Conservation (phyloP, 2,797 vertebrate genomes). For the Mallotus villosus region DNA sequence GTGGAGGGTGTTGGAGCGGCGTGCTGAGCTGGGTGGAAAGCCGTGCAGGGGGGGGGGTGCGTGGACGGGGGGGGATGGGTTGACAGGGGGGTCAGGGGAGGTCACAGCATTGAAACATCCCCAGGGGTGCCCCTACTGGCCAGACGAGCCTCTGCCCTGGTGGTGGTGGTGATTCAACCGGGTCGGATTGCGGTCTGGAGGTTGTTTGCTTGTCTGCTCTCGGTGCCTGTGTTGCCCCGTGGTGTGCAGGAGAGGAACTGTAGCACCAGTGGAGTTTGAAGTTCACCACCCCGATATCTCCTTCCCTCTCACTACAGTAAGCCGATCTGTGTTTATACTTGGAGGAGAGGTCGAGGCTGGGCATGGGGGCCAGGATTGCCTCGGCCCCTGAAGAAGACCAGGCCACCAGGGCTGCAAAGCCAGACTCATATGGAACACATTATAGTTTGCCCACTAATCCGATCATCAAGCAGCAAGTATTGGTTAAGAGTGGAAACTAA, state of each 20-base stretch:
- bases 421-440: constrained; percentile 14
- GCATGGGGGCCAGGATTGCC: neutral
- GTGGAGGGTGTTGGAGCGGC: constrained; percentile 11
- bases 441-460: constrained; percentile 24
- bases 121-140: no score
- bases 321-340: constrained; percentile 22
- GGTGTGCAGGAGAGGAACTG: no score
- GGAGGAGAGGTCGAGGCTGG: neutral
- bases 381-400: no score
- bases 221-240: no score
- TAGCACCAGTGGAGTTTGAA: no score
- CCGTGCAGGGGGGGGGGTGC: neutral
- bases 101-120: no score
- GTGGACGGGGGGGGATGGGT: no score
- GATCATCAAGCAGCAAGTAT: constrained; percentile 23
- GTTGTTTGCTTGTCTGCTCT: neutral
- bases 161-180: neutral
- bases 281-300: neutral
- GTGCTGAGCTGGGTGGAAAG: neutral
- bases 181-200: neutral
- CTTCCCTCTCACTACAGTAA: constrained; percentile 21
- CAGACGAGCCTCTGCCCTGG: no score
- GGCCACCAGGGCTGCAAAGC: neutral
- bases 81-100: no score
- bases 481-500: constrained; percentile 19